Evolutionary conservation across 1,140 invertebrate species (phyloP).

Genomic region (Andricus grossulariae): DNA sequence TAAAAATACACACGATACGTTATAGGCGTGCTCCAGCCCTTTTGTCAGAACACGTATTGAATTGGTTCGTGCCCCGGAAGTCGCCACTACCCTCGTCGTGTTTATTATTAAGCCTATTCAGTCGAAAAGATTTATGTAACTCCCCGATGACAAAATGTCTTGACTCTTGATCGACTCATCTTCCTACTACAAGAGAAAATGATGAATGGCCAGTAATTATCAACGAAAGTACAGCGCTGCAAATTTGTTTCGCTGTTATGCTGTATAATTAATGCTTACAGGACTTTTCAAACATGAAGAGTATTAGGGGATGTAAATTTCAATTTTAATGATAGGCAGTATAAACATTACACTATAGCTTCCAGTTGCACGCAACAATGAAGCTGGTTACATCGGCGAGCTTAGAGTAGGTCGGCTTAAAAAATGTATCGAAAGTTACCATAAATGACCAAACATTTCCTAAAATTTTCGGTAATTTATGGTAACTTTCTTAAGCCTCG

Average conservation of each 20-base stretch:
- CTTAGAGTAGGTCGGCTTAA: neutral
- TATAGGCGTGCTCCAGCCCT: conserved; percentile 13
- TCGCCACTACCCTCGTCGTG: conserved; percentile 34
- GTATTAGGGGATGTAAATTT: conserved; percentile 27
- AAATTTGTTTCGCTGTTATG: conserved; percentile 19
- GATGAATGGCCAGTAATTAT: conserved; percentile 24
- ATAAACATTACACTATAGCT: neutral
- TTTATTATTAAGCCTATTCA: conserved; percentile 62
- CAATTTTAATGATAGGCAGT: conserved; percentile 14
- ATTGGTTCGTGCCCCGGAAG: conserved; percentile 52
- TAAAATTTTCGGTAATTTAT: too few species aligned
- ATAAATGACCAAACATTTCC: too few species aligned
- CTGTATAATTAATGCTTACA: conserved; percentile 19
- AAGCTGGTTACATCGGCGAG: neutral
- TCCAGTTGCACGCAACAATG: neutral
- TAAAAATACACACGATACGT: conserved; percentile 16
- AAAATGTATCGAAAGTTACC: neutral
- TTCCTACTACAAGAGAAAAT: conserved; percentile 9
- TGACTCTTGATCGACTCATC: conserved; percentile 31
- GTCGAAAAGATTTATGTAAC: conserved; percentile 62
- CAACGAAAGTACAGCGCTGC: conserved; percentile 22
- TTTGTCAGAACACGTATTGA: conserved; percentile 45
- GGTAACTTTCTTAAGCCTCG: too few species aligned
- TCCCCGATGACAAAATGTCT: conserved; percentile 60
- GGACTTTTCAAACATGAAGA: conserved; percentile 4